Base-by-base conservation (phyloP, 2,888 invertebrate genomes). In the Tipula lateralis region DNA sequence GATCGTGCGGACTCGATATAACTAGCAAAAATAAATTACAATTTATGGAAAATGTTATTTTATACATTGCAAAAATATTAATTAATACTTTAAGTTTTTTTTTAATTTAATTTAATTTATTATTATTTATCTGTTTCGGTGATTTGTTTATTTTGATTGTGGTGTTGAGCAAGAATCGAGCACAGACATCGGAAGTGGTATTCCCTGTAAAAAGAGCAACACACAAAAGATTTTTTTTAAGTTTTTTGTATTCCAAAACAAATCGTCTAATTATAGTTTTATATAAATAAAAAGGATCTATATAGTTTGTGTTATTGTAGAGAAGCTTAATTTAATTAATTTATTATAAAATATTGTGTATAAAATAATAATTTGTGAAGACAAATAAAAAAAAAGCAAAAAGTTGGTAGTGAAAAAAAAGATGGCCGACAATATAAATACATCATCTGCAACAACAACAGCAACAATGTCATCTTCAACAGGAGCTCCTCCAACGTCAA, bases 391-490 rank as follows among this genome's bases (percentile, higher is more conserved):
- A 66, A 66, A 7, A 3, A 24, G 0, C 19, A 66, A 66, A 66
- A 66, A 66, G 66, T 66, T 66, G 24, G 66, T 66, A 66, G 66
- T 66, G 66, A 66, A 66, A 66, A 36, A 84, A 84, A 36, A 39
- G 80, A 34, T 39, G 32, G 66, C 16, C 84, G 36, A 82, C 82
- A 86, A 85, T 84, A 86, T 85, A 30, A 86, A 85, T 44, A 85
- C 86, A 85, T 85, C 86, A 84, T 85, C 85, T 84, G 85, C 85
- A 29, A 85, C 85, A 24, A 84, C 87, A 85, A 86, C 88, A 84
- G 86, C 85, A 86, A 84, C 87, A 86, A 86, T 86, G 85, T 85
- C 85, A 83, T 84, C 86, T 29, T 85, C 81, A 86, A 85, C 86
- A 85, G 84, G 85, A 85, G 84, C 86, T 84, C n/a, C n/a, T n/a